These are phyloP conservation scores for Kryphioiulus occultus DNA, from an alignment of 2,888 invertebrate genomes.

Conservation along the genomic window DNA sequence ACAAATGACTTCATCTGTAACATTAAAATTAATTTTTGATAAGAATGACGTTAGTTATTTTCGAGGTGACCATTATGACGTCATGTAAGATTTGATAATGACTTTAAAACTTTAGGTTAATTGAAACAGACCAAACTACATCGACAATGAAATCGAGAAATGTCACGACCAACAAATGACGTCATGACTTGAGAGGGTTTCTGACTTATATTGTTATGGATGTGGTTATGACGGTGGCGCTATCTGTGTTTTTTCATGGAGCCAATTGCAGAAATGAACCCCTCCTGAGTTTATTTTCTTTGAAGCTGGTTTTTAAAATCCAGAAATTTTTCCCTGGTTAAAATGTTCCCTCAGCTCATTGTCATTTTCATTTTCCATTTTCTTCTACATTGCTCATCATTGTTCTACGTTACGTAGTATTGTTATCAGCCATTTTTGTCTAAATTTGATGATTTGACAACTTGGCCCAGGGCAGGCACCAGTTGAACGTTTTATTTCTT, in stretches of 20 bases:
- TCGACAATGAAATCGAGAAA: too few relatives aligned
- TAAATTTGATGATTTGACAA: neutral
- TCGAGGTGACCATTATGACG: too few relatives aligned
- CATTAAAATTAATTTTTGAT: too few relatives aligned
- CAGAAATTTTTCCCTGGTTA: neutral
- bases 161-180: too few relatives aligned
- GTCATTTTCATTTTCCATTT: neutral
- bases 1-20: too few relatives aligned
- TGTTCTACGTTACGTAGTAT: neutral
- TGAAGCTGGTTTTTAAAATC: too few relatives aligned
- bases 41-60: too few relatives aligned
- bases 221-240: neutral
- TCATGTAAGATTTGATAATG: too few relatives aligned
- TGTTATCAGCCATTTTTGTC: neutral
- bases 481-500: slow-evolving; percentile 21
- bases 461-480: neutral
- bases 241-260: neutral
- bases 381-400: neutral
- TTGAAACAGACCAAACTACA: too few relatives aligned
- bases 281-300: neutral
- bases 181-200: too few relatives aligned
- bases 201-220: neutral
- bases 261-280: neutral
- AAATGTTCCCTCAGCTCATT: neutral
- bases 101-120: too few relatives aligned